Percentiles rank a stretch among this genome's conserved stretches.
Evolutionary conservation across 2,113 vertebrate species (phyloP).

Genomic region (Acanthisitta chloris): DNA sequence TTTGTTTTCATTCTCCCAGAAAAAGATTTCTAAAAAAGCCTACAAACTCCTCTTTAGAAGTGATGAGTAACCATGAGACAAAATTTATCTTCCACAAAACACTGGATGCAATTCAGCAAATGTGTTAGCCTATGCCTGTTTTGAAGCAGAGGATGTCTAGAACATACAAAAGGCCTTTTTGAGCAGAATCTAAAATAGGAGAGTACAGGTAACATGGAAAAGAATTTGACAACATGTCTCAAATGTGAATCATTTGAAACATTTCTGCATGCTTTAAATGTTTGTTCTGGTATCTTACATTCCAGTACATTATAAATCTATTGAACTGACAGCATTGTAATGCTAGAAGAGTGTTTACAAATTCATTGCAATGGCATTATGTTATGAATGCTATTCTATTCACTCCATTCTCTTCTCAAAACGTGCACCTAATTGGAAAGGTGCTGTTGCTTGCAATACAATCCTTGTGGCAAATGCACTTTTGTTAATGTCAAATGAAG

Average conservation of each 20-base stretch:
- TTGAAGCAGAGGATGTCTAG: background rate
- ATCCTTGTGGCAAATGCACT: background rate
- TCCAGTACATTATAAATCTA: background rate
- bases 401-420: background rate
- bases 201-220: background rate
- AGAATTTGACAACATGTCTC: background rate
- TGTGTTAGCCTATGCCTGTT: background rate
- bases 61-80: background rate
- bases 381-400: background rate
- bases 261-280: background rate
- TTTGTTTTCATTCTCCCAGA: background rate
- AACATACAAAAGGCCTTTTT: background rate
- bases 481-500: conserved; percentile 38
- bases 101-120: background rate
- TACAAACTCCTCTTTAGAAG: background rate
- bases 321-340: background rate
- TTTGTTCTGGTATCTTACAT: background rate
- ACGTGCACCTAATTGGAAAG: conserved; percentile 17
- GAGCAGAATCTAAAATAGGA: background rate
- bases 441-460: background rate
- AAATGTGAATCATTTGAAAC: background rate
- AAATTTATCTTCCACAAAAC: background rate
- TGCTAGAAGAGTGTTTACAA: background rate
- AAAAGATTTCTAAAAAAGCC: background rate
- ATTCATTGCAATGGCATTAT: background rate